Evolutionary conservation across 2,113 vertebrate species (phyloP).

Genomic region (Triplophysa dalaica): DNA sequence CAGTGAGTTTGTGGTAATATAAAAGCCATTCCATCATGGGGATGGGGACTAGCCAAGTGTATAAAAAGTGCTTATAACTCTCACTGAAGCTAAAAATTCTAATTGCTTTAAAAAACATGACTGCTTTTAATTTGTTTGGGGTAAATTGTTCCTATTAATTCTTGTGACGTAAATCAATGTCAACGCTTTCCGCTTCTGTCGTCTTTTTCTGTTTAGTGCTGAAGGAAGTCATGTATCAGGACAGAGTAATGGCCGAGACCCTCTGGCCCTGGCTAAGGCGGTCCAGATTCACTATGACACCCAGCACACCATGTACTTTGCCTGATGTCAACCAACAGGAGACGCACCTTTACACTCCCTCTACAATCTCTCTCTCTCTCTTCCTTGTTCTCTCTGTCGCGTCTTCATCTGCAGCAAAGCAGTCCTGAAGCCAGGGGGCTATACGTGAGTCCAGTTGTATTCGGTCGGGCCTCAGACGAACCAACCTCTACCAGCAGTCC

Average conservation of each 20-base stretch:
- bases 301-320: constrained; percentile 99
- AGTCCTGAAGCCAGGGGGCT: constrained; percentile 63
- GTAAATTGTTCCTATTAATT: too few species aligned
- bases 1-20: too few species aligned
- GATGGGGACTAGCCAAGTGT: too few species aligned
- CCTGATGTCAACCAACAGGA: constrained; percentile 76
- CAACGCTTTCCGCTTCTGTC: not conserved
- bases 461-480: constrained; percentile 69
- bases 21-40: too few species aligned
- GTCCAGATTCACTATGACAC: constrained; percentile 99
- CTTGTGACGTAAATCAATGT: not conserved
- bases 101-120: too few species aligned
- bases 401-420: constrained; percentile 71
- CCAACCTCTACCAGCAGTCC: constrained; percentile 87
- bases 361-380: constrained; percentile 41
- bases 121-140: too few species aligned
- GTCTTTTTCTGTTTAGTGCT: constrained; percentile 73
- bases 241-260: constrained; percentile 97
- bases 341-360: constrained; percentile 47
- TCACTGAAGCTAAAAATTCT: too few species aligned
- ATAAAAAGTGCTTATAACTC: too few species aligned
- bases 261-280: constrained; percentile 95
- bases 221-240: constrained; percentile 98
- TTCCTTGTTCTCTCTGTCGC: constrained; percentile 50
- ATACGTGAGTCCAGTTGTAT: constrained; percentile 60